phyloP scores from a whole-genome alignment of 2,888 invertebrate genomes.

The Drosophila lacicola region DNA sequence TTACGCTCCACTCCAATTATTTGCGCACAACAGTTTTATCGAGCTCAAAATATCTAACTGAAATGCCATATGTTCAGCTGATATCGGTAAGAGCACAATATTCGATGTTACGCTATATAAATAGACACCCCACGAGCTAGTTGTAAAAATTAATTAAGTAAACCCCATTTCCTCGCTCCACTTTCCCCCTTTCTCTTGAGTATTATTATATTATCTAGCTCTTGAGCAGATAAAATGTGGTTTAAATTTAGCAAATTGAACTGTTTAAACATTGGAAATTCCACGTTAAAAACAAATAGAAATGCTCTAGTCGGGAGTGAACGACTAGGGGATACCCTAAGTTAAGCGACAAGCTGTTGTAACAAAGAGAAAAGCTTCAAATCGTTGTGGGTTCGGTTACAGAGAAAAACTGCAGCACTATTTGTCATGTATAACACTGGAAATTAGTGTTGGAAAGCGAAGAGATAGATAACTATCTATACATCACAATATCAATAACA shows the following conservation, averaged over 20 bases:
- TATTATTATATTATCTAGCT: background rate
- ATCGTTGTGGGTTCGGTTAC: no score
- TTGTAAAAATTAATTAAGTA: slow-evolving; percentile 38
- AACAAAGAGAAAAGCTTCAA: no score
- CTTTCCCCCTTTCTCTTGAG: background rate
- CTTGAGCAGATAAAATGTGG: slow-evolving; percentile 7
- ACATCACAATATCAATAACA: no score
- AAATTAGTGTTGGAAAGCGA: background rate
- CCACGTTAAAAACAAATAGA: no score
- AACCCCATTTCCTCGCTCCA: background rate
- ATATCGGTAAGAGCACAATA: slow-evolving; percentile 5
- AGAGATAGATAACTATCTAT: no score
- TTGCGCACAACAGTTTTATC: slow-evolving; percentile 30
- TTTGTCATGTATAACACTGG: background rate
- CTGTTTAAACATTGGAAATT: no score
- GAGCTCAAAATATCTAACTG: slow-evolving; percentile 15
- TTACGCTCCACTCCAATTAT: no score
- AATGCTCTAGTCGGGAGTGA: no score
- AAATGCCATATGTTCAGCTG: slow-evolving; percentile 11
- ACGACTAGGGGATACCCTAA: no score
- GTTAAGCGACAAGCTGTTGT: no score
- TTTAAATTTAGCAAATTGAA: slow-evolving; percentile 19
- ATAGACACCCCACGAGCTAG: background rate
- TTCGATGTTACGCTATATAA: background rate
- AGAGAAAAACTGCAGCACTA: background rate